Conservation (phyloP, 2,113 vertebrate species). For the Bos taurus region ARS-UCD2.0 NC_037339.1:70466001-70466500, state of each 20-base stretch:
- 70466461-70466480: not conserved
- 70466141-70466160: no score
- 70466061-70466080: no score
- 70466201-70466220: no score
- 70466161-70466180: no score
- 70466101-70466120: no score
- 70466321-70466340: not conserved
- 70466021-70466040: not conserved
- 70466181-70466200: no score
- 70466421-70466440: not conserved
- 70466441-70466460: not conserved
- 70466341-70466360: not conserved
- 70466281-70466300: not conserved
- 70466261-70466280: rapidly evolving
- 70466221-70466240: no score
- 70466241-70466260: no score
- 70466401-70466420: not conserved
- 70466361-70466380: not conserved
- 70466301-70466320: not conserved
- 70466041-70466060: no score
- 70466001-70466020: not conserved
- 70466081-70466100: no score
- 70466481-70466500: rapidly evolving
- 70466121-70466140: no score
- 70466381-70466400: not conserved